Conservation (phyloP, 1,140 invertebrate species). For the Aleiodes sp. region DNA sequence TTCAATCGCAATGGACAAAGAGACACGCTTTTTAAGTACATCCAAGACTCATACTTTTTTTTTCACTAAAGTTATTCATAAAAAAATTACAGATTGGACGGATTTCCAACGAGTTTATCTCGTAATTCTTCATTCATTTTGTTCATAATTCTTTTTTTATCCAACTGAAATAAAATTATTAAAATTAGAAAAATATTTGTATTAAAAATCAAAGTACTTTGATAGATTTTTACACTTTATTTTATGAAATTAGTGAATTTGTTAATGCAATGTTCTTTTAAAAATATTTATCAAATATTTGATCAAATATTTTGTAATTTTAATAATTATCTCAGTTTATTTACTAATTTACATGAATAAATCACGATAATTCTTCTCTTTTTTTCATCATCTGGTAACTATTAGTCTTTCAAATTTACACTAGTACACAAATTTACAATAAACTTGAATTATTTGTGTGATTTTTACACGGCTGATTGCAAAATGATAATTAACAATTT, state of each 20-base stretch:
- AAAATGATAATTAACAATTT: background rate
- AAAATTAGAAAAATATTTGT: background rate
- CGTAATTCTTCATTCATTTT: background rate
- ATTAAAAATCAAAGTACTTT: background rate
- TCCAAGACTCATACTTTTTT: background rate
- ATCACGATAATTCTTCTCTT: background rate
- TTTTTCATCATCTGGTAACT: background rate
- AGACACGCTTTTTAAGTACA: slow-evolving; percentile 20
- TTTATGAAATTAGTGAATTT: background rate
- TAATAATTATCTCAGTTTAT: background rate
- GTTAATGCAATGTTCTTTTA: background rate
- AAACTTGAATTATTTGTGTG: background rate
- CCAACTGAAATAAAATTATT: background rate
- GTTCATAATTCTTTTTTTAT: background rate
- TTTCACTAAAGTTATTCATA: background rate
- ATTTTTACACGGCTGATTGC: background rate
- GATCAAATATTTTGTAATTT: background rate
- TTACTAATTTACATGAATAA: background rate
- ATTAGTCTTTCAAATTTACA: background rate
- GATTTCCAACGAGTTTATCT: slow-evolving; percentile 26
- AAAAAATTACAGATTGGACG: slow-evolving; percentile 29
- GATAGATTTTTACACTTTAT: background rate
- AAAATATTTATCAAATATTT: background rate
- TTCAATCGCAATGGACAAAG: background rate
- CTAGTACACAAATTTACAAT: background rate